These are phyloP conservation scores for Hafferia zeledoni DNA, from an alignment of 2,797 vertebrate genomes.

Conservation along the genomic window DNA sequence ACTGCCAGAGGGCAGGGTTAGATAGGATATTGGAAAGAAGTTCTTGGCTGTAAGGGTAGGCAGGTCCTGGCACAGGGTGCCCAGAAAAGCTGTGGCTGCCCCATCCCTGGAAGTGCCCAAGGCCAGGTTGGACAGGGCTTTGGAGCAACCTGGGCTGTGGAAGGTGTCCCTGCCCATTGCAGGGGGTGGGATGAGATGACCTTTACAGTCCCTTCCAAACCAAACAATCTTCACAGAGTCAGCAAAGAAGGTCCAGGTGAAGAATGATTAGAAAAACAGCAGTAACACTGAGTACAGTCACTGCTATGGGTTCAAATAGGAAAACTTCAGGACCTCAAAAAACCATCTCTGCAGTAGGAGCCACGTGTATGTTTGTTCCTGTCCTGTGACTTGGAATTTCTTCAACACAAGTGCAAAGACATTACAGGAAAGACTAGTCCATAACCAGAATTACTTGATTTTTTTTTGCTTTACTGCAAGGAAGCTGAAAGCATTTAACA, in stretches of 20 bases:
- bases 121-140: background rate
- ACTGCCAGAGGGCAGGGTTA: fast-evolving
- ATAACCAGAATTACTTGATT: background rate
- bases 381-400: background rate
- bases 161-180: background rate
- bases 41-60: background rate
- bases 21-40: fast-evolving
- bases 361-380: background rate
- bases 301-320: background rate
- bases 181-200: fast-evolving
- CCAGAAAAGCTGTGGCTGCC: background rate
- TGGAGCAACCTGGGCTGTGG: background rate
- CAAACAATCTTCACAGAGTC: background rate
- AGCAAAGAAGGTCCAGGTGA: background rate
- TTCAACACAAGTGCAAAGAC: background rate
- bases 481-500: background rate
- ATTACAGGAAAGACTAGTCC: background rate
- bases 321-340: background rate
- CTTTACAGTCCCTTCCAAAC: fast-evolving
- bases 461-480: background rate
- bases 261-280: background rate
- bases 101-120: background rate
- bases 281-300: background rate
- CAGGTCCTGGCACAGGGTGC: background rate
- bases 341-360: background rate